Base-by-base conservation (phyloP, 2,888 invertebrate species). In the Toxonevra muliebris region DNA sequence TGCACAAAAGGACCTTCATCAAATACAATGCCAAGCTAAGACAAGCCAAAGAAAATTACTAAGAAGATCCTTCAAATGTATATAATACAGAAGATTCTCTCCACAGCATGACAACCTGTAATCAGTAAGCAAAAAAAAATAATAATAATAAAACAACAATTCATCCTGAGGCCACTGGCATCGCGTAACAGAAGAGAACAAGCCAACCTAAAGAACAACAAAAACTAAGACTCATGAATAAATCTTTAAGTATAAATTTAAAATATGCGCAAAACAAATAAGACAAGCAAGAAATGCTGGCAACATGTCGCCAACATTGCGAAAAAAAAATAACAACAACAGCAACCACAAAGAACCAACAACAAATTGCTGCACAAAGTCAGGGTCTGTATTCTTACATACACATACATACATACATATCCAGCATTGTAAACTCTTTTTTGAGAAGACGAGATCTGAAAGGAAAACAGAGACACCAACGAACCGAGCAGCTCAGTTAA, bases 301-400 rank as follows among this genome's bases (percentile, higher is more conserved):
- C 61, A 61, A 61, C 61, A 61, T 61, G 61, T 61, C 40, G 50
- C 53, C 40, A 61, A 15, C 40, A 15, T 59, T 50, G 50, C 11
- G 30, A 30, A 13, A 48, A 48, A 15, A 48, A 2, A 53, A 53
- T 3, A 53, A 8, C 53, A 53, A 12, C 53, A 17, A 54, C 63
- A 13, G 54, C 53, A 43, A 19, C 20, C 53, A 55, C 53, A 62
- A 53, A 41, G 53, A 60, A 53, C 40, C 50, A 15, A 60, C 66
- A 66, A 61, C 61, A 61, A 61, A 66, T 66, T 66, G 54, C 50
- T 50, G 50, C 19, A 52, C 66, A 66, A 66, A 61, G 66, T 66
- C 66, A 66, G 41, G 61, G 66, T 55, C 66, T 59, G 53, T 15
- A 20, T 15, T n/a, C 11, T 12, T 11, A 58, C 42, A 19, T 58